Evolutionary conservation across 2,113 vertebrate species (phyloP).

Genomic region (Rhodinocichla rosea): DNA sequence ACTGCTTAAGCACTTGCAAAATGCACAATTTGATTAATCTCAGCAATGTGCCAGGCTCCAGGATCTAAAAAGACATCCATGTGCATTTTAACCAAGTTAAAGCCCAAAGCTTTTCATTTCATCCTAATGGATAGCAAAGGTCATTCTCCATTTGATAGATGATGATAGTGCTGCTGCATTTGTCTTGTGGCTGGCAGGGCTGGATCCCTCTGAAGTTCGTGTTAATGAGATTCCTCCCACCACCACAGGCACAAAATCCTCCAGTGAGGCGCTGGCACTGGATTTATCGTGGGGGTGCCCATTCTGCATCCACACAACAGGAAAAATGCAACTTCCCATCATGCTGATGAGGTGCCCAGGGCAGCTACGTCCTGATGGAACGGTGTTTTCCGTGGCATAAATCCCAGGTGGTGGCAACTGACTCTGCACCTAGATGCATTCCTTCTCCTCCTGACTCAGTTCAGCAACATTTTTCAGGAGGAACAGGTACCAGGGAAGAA

Average conservation of each 20-base stretch:
- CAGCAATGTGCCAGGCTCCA: neutral
- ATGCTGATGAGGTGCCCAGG: neutral
- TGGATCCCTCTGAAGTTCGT: constrained; percentile 26
- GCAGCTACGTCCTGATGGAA: neutral
- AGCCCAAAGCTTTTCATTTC: constrained; percentile 54
- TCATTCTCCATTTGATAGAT: constrained; percentile 59
- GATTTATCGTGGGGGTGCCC: neutral
- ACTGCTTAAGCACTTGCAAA: constrained; percentile 21
- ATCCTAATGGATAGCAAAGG: constrained; percentile 64
- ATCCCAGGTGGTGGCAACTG: neutral
- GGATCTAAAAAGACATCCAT: constrained; percentile 15
- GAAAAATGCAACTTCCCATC: neutral
- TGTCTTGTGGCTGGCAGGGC: constrained; percentile 59
- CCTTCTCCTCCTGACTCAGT: neutral
- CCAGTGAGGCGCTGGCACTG: constrained; percentile 5
- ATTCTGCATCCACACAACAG: neutral
- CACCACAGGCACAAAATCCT: neutral
- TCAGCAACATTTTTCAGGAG: neutral
- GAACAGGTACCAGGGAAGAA: neutral
- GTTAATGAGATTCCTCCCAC: constrained; percentile 65
- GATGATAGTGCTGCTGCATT: constrained; percentile 26
- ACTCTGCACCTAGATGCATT: neutral
- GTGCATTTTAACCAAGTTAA: constrained; percentile 52
- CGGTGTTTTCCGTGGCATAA: neutral
- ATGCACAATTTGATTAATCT: constrained; percentile 53